A percentile compares a stretch with the other conserved stretches of the same genome.
These are phyloP conservation scores for Ammodramus savannarum DNA, from an alignment of 2,113 vertebrate species.

Conservation along the genomic window DNA sequence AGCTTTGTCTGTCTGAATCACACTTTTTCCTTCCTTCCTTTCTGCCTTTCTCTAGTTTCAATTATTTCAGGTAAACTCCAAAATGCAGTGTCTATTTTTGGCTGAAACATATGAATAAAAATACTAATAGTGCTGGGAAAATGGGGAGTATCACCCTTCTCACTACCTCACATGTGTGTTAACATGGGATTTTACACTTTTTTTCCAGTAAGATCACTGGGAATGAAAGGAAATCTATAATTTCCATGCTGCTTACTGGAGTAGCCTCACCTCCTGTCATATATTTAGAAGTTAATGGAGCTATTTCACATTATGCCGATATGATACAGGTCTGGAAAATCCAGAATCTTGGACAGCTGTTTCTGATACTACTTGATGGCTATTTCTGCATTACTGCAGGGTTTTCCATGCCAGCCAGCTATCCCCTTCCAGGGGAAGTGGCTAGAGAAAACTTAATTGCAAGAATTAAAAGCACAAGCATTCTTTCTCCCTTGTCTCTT, in stretches of 20 bases:
- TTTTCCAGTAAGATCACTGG: not conserved
- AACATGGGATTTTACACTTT: not conserved
- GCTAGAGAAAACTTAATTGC: not conserved
- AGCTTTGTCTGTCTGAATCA: not conserved
- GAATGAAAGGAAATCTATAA: not conserved
- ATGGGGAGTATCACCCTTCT: not conserved
- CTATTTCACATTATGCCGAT: not conserved
- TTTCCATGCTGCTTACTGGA: not conserved
- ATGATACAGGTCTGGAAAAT: not conserved
- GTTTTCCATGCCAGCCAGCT: not conserved
- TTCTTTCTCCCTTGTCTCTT: not conserved
- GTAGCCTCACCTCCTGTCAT: not conserved
- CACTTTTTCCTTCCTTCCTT: not conserved
- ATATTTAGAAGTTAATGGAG: not conserved
- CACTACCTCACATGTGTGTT: not conserved
- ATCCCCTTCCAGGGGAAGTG: not conserved
- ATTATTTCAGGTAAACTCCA: not conserved
- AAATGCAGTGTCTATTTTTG: not conserved
- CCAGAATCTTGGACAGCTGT: not conserved
- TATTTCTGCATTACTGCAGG: not conserved
- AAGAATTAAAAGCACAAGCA: not conserved
- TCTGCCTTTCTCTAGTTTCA: not conserved
- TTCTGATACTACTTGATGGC: not conserved
- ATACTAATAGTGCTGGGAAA: not conserved
- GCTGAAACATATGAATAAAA: not conserved